phyloP scores from a whole-genome alignment of 2,797 vertebrate genomes.

The Lemur catta region DNA sequence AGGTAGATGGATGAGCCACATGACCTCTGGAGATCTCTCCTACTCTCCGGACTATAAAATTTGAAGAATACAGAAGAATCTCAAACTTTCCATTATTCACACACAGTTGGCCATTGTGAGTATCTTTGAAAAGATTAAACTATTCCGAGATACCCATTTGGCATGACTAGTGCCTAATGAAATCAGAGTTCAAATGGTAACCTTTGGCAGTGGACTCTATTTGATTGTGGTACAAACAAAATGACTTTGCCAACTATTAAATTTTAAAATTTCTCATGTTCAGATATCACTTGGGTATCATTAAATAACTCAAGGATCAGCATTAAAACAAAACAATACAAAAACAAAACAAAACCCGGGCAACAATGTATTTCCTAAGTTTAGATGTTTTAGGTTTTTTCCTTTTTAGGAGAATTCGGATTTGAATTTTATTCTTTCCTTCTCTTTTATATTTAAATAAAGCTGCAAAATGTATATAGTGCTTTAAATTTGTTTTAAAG shows the following conservation, averaged over 20 bases:
- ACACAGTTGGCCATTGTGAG: conserved; percentile 55
- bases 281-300: background rate
- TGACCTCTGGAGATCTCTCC: conserved; percentile 58
- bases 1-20: conserved; percentile 58
- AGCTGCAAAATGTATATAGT: background rate
- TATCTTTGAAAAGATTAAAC: conserved; percentile 49
- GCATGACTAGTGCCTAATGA: conserved; percentile 43
- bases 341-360: background rate
- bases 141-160: background rate
- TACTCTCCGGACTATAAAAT: conserved; percentile 10
- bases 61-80: conserved; percentile 54
- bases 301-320: background rate
- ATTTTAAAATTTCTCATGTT: conserved; percentile 31
- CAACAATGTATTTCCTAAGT: background rate
- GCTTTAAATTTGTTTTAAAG: conserved; percentile 34
- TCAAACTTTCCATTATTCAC: conserved; percentile 53
- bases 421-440: conserved; percentile 1
- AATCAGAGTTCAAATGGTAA: conserved; percentile 30
- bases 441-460: conserved; percentile 21
- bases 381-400: conserved; percentile 23
- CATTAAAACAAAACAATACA: background rate
- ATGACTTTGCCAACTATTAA: conserved; percentile 27
- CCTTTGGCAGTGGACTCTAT: background rate
- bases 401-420: conserved; percentile 22
- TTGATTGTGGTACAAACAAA: conserved; percentile 11